phyloP scores from a whole-genome alignment of 2,797 vertebrate species.

The Poliocrania exsul region DNA sequence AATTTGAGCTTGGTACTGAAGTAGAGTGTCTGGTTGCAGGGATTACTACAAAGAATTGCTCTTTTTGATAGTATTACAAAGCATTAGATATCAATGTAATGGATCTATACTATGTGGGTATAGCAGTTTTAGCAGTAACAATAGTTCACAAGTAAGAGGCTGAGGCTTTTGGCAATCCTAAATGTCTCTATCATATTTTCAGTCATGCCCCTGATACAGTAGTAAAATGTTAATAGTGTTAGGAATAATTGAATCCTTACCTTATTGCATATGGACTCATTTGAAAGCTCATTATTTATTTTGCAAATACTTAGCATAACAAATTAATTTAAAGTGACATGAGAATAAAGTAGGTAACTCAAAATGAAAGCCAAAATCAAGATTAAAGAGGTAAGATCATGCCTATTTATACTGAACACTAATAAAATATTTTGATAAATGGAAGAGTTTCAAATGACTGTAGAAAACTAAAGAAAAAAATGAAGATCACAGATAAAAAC shows the following conservation, averaged over 20 bases:
- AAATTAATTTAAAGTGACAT: constrained; percentile 60
- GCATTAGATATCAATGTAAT: background rate
- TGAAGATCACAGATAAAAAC: background rate
- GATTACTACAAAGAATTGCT: background rate
- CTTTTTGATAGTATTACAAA: background rate
- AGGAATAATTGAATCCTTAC: constrained; percentile 60
- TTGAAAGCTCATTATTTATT: constrained; percentile 67
- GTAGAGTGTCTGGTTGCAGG: background rate
- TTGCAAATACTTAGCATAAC: constrained; percentile 61
- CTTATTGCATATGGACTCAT: constrained; percentile 43
- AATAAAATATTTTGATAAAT: background rate
- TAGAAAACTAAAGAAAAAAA: background rate
- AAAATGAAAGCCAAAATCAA: constrained; percentile 36
- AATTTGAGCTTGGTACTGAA: background rate
- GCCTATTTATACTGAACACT: background rate
- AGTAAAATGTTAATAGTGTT: constrained; percentile 49
- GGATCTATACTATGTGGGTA: no score
- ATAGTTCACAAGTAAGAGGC: background rate
- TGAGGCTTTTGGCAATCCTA: background rate
- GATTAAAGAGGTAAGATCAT: constrained; percentile 10
- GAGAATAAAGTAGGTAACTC: constrained; percentile 27
- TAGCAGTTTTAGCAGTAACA: background rate
- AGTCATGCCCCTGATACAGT: background rate
- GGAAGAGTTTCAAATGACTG: background rate
- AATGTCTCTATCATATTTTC: constrained; percentile 4